phyloP scores from a whole-genome alignment of 1,140 invertebrate genomes.

The Philotrypesis tridentata region DNA sequence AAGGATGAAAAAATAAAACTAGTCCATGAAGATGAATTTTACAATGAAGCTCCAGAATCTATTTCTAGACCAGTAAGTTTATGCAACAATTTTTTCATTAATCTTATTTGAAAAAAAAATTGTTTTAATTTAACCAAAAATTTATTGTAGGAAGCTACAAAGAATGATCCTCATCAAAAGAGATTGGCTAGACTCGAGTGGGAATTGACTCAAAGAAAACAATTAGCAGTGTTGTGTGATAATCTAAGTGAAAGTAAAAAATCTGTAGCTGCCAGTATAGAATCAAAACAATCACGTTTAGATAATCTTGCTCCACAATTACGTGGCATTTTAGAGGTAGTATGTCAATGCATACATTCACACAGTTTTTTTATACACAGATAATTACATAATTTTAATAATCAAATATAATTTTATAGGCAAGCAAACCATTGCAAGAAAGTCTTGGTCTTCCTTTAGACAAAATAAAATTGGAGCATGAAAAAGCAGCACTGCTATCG shows the following conservation, averaged over 20 bases:
- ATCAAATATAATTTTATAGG: conserved; percentile 70
- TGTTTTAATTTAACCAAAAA: conserved; percentile 50
- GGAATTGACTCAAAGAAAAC: conserved; percentile 92
- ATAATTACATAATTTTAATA: conserved; percentile 57
- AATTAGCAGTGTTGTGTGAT: conserved; percentile 84
- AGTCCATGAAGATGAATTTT: conserved; percentile 89
- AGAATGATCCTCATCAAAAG: conserved; percentile 83
- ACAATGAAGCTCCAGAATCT: conserved; percentile 83
- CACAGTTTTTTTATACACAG: not conserved
- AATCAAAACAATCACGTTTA: conserved; percentile 85
- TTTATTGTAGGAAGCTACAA: conserved; percentile 77
- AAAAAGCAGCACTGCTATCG: conserved; percentile 84
- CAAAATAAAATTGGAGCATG: conserved; percentile 83
- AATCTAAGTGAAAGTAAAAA: conserved; percentile 86
- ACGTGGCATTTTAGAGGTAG: conserved; percentile 80
- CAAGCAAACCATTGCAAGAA: conserved; percentile 92
- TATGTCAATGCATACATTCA: not conserved
- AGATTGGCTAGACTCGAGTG: conserved; percentile 91
- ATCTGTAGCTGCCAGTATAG: conserved; percentile 83
- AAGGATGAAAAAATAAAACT: conserved; percentile 95
- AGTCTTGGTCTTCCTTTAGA: conserved; percentile 88
- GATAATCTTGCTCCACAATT: conserved; percentile 89
- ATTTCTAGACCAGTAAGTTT: conserved; percentile 81
- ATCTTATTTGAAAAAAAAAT: not conserved
- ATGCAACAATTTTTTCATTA: conserved; percentile 22